Base-by-base conservation (phyloP, 2,888 invertebrate species). In the Eucera pruinosa region DNA sequence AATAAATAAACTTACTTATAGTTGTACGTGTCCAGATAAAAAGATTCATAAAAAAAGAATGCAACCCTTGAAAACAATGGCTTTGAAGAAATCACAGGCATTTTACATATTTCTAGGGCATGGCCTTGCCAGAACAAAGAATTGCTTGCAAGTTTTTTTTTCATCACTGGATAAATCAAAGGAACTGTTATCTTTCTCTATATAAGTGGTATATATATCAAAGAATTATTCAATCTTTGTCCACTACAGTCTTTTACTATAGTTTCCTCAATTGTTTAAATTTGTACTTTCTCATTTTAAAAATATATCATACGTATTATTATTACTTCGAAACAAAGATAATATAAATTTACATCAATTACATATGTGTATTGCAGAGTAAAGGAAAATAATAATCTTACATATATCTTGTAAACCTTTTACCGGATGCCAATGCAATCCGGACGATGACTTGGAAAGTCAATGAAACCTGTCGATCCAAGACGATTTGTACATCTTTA, bases 391-490 rank as follows among this genome's bases (percentile, higher is more conserved):
- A 33, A 41, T 65, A 41, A 52, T 36, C 33, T 73, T 70, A 60
- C 39, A 65, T 57, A 69, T 77, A 45, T 39, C 45, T 23, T n/a
- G 20, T n/a, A 52, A 61, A 70, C 36, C 18, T 15, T 54, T 39
- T 25, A 50, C 58, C 82, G 84, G 76, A 82, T 82, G 30, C 52
- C 47, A 60, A 47, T 61, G 76, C 76, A 76, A 80, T 72, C n/a
- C 74, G 75, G 48, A 71, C 39, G 58, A 76, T 78, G 71, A 82
- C 67, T 78, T 73, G 66, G 65, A 75, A 78, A 84, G 73, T 62
- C 78, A 67, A 74, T 48, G 58, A 67, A 80, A 81, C 36, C 67
- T 54, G 55, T 33, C 61, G 68, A 72, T 77, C 61, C 70, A 43
- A 60, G 41, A 64, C 69, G 64, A 20, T 55, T 47, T 54, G 48